phyloP scores from a whole-genome alignment of 2,113 vertebrate species.

The Malurus elegans region DNA sequence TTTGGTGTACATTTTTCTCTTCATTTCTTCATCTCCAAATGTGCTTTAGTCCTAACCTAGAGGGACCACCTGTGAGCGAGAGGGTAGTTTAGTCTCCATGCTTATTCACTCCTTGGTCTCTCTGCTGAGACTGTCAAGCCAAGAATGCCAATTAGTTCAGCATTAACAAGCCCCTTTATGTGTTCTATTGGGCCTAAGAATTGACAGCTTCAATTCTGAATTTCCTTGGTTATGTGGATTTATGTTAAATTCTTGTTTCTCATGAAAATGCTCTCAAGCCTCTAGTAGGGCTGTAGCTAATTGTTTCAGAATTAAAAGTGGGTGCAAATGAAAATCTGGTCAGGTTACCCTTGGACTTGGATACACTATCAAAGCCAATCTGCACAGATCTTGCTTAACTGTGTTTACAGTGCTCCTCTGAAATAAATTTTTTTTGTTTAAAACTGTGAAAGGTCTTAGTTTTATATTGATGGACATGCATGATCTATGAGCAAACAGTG shows the following conservation, averaged over 20 bases:
- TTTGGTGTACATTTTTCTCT: conserved; percentile 11
- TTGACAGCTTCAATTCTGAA: conserved; percentile 63
- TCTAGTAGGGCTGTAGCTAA: conserved; percentile 36
- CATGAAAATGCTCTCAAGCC: conserved; percentile 55
- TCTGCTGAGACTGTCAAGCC: conserved; percentile 66
- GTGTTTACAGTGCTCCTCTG: neutral
- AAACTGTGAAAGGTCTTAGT: neutral
- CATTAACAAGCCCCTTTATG: conserved; percentile 69
- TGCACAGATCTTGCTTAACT: neutral
- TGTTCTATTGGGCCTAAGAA: conserved; percentile 66
- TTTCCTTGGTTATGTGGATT: conserved; percentile 65
- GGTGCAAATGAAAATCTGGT: conserved; percentile 27
- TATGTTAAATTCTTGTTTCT: conserved; percentile 64
- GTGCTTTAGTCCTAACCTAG: conserved; percentile 59
- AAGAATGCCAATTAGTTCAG: conserved; percentile 70
- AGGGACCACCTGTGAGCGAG: conserved; percentile 56
- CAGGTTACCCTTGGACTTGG: neutral
- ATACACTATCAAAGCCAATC: neutral
- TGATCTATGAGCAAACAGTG: neutral
- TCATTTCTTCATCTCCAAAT: conserved; percentile 45
- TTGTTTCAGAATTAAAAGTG: conserved; percentile 43
- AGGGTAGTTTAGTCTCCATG: conserved; percentile 64
- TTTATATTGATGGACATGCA: neutral
- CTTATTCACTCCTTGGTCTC: conserved; percentile 66
- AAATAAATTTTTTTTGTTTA: neutral